phyloP scores from a whole-genome alignment of 2,888 invertebrate genomes.

The Thalpophila matura region DNA sequence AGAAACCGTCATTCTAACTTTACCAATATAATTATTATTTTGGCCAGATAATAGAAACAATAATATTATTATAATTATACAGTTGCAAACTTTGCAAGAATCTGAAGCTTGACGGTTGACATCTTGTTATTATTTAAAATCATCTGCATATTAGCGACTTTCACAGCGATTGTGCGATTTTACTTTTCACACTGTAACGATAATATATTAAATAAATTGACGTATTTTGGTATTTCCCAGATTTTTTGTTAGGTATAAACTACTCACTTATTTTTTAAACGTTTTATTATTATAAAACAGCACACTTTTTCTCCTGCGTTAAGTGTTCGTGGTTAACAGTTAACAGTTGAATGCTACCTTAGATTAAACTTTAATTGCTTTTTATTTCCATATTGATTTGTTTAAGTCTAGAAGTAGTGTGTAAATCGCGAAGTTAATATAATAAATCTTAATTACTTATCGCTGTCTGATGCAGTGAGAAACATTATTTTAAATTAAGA shows the following conservation, averaged over 20 bases:
- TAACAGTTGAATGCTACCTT: neutral
- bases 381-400: conserved; percentile 15
- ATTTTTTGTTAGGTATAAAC: conserved; percentile 20
- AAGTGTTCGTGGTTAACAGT: neutral
- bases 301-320: conserved; percentile 13
- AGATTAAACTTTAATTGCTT: conserved; percentile 1
- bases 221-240: conserved; percentile 17
- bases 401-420: conserved; percentile 7
- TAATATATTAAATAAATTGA: conserved; percentile 30
- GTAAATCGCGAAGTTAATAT: conserved; percentile 17
- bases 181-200: neutral
- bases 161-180: neutral
- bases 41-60: neutral
- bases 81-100: neutral
- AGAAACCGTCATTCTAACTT: neutral
- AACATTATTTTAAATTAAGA: conserved; percentile 36
- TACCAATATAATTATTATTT: neutral
- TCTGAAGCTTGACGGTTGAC: neutral
- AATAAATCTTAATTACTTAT: conserved; percentile 38
- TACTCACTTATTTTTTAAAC: conserved; percentile 6
- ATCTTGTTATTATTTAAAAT: conserved; percentile 20
- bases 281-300: conserved; percentile 6
- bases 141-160: conserved; percentile 21
- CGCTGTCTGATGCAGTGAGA: conserved; percentile 1
- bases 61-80: neutral